Percentiles rank a stretch among this genome's conserved stretches.
These are phyloP conservation scores for Philantomba maxwellii DNA, from an alignment of 2,113 vertebrate species.

Conservation along the genomic window DNA sequence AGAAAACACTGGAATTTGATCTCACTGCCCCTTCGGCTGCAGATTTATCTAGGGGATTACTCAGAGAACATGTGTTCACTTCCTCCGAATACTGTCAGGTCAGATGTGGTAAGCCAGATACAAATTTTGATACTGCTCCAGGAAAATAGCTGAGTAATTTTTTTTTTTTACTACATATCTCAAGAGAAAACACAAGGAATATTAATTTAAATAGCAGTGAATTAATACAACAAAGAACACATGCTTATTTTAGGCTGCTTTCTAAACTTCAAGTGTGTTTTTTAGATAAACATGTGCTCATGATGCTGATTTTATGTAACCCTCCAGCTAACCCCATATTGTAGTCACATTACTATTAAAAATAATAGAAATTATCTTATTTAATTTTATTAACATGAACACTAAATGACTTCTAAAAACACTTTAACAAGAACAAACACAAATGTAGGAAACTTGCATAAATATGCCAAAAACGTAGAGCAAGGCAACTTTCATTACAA, in stretches of 20 bases:
- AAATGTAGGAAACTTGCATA: not conserved
- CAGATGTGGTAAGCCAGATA: constrained; percentile 54
- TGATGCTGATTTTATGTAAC: not conserved
- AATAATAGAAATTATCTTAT: not conserved
- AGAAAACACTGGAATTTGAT: constrained; percentile 30
- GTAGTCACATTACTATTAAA: not conserved
- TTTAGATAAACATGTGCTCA: not conserved
- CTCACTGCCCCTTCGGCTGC: not conserved
- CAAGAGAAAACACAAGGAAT: constrained; percentile 5
- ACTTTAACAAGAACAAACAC: not conserved
- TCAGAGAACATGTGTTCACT: constrained; percentile 25
- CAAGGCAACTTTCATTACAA: not conserved
- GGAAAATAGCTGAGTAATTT: constrained; percentile 17
- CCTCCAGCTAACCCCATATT: not conserved
- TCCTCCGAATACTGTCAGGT: constrained; percentile 41
- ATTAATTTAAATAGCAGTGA: constrained; percentile 15
- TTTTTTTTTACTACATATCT: not conserved
- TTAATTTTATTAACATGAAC: not conserved
- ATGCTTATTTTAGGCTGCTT: constrained; percentile 17
- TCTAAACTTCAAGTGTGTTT: not conserved
- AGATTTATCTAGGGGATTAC: constrained; percentile 35
- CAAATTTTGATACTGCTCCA: constrained; percentile 46
- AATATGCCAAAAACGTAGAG: not conserved
- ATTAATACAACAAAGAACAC: not conserved
- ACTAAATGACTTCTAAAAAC: not conserved